Evolutionary conservation across 2,888 invertebrate species (phyloP).

Genomic region (Suillia variegata): DNA sequence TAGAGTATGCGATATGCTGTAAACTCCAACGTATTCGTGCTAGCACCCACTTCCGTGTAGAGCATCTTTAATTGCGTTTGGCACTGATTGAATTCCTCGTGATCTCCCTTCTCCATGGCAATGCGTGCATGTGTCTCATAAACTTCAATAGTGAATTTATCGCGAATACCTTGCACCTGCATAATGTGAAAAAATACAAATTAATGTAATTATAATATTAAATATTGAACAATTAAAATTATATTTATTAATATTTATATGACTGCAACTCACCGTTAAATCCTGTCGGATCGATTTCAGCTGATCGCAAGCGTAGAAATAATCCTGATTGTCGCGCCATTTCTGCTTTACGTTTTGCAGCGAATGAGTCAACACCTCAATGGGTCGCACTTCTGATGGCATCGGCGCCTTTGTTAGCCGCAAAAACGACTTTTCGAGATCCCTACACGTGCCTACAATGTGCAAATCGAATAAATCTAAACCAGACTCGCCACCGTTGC

Average conservation of each 20-base stretch:
- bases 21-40: conserved; percentile 84
- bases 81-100: conserved; percentile 99
- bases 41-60: conserved; percentile 78
- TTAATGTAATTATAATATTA: too few relatives aligned
- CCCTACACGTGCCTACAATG: conserved; percentile 92
- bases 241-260: conserved; percentile 12
- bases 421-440: conserved; percentile 95
- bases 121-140: conserved; percentile 99
- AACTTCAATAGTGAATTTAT: conserved; percentile 94
- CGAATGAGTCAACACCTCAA: conserved; percentile 81
- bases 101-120: conserved; percentile 96
- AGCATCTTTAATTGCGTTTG: conserved; percentile 97
- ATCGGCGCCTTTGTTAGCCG: conserved; percentile 95
- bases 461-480: conserved; percentile 86
- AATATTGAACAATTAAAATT: not conserved
- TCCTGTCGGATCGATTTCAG: conserved; percentile 98
- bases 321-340: conserved; percentile 91
- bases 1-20: conserved; percentile 96
- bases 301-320: conserved; percentile 97
- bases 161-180: conserved; percentile 93
- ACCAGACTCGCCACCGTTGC: conserved; percentile 70
- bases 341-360: conserved; percentile 88
- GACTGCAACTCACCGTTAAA: conserved; percentile 79
- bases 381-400: conserved; percentile 88
- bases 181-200: conserved; percentile 37